Evolutionary conservation across 2,113 vertebrate genomes (phyloP), one percentile per base, ranked within the genome.

Genomic region (Numenius arquata): DNA sequence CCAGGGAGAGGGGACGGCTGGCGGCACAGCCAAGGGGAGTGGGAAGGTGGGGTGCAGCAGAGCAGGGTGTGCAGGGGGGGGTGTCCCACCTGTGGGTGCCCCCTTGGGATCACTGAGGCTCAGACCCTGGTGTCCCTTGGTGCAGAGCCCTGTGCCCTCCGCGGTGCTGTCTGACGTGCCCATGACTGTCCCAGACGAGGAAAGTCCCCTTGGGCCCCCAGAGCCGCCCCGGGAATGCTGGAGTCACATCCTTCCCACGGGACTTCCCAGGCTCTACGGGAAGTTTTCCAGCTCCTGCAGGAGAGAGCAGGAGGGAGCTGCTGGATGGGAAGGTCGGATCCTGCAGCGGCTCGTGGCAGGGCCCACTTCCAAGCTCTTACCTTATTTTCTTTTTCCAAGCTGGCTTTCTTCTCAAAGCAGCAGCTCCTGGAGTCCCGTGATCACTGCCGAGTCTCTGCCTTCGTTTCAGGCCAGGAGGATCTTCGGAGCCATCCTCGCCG

Each of bases 21-120:
- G 68, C 1, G 0, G 75, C 0, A 0, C n/a, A 16, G 76, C 2
- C 0, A 26, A 29, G 89, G n/a, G 63, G 48, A 67, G 56, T 22
- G 2, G 68, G 68, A 77, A 62, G 15, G 29, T 38, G 87, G 84
- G 81, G 65, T 20, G 68, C 85, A 75, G 82, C 81, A 9, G n/a
- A 80, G 72, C 2, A 3, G 74, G 30, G 29, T 3, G 0, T 6
- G 47, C 32, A 7, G 38, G 61, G 71, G n/a, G 36, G 61, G 62
- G 25, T 20, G 38, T 61, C 68, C 72, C 79, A 80, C 59, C 88
- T 72, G 1, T 48, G 67, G 75, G 75, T 88, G 59, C 20, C 22
- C 70, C 58, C 41, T 12, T 0, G 1, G 66, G 29, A 55, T 58
- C 36, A 62, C 78, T 85, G 86, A 7, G 6, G 26, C 36, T 36